Conservation (phyloP, 2,888 invertebrate species). For the Drosophila kokeensis region DNA sequence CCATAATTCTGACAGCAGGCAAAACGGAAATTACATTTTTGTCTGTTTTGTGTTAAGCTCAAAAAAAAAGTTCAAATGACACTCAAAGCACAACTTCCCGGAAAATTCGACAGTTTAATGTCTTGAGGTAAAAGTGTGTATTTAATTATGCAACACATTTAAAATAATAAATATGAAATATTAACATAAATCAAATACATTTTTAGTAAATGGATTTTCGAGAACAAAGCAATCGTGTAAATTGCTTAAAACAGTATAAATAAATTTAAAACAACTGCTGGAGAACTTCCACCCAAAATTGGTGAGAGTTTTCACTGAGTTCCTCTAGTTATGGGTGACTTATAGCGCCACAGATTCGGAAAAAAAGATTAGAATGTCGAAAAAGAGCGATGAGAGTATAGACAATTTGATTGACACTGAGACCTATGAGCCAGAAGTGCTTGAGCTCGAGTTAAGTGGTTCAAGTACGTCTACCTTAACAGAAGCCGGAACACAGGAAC, state of each 20-base stretch:
- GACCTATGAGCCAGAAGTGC: conserved; percentile 4
- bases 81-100: neutral
- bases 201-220: neutral
- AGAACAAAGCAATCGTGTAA: conserved; percentile 24
- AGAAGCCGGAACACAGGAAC: neutral
- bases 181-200: neutral
- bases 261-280: conserved; percentile 11
- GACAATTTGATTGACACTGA: conserved; percentile 11
- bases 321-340: conserved; percentile 45
- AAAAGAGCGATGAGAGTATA: conserved; percentile 8
- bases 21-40: conserved; percentile 54
- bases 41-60: conserved; percentile 5
- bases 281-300: conserved; percentile 34
- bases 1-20: conserved; percentile 7
- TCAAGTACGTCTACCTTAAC: conserved; percentile 34
- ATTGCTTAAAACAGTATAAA: neutral
- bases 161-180: neutral
- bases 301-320: conserved; percentile 2
- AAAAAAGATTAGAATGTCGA: conserved; percentile 1
- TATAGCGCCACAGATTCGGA: conserved; percentile 9
- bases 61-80: neutral
- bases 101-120: neutral
- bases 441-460: neutral
- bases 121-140: neutral
- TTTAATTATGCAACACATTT: neutral